Base-by-base conservation (phyloP, 1,140 invertebrate species). In the Onthophagus taurus region DNA sequence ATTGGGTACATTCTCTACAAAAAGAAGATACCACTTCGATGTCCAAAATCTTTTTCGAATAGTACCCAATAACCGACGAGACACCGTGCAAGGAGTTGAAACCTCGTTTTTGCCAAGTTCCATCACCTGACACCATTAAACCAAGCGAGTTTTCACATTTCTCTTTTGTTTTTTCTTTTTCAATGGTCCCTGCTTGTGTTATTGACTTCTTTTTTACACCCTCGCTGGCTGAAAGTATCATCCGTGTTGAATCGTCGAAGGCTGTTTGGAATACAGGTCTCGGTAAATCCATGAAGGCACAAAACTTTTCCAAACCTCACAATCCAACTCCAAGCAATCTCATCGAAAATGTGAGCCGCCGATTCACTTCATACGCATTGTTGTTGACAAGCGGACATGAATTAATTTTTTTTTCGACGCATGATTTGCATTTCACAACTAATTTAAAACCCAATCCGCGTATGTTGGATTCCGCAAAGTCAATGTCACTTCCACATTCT, bases 291-390 rank as follows among this genome's bases (percentile, higher is more conserved):
- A 55, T 53, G 8, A 53, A 30, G 3, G 38, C 30, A 43, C 51
- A 55, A 38, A 53, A 53, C 11, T 19, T 35, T 37, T 50, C 45
- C 2, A 45, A 39, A n/a, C 47, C 51, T 35, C 21, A 7, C 8
- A 37, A 20, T 30, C 51, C 51, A 29, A 55, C 42, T 17, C 51
- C 53, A 33, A 53, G 24, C 14, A 53, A 31, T 24, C 48, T 26
- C 50, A 50, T 51, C 12, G 49, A 47, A 37, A 43, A 53, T 4
- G 51, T 47, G 24, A 53, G 13, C 0, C 50, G 50, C 29, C 48
- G 37, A 51, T 54, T 55, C 11, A 54, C 37, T 57, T 57, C 55
- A 31, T 47, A 57, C 14, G 31, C 44, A 34, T 20, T 51, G 38
- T 11, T n/a, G 35, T 53, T 48, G n/a, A 41, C 31, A 24, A n/a